phyloP scores from a whole-genome alignment of 2,888 invertebrate species.

The Drosophila buzzatii region DNA sequence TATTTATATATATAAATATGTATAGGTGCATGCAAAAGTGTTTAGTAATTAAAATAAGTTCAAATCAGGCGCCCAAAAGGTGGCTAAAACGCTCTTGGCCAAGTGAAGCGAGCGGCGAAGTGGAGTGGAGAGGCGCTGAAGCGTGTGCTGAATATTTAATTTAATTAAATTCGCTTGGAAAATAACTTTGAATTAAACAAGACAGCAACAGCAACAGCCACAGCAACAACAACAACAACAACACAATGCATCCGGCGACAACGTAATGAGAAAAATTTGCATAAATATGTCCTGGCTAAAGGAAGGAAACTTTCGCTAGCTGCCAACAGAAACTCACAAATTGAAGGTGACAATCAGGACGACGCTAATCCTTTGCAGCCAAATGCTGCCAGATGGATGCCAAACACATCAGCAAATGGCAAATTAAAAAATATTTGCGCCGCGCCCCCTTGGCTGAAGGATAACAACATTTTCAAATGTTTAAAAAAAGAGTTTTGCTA shows the following conservation, averaged over 20 bases:
- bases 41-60: conserved; percentile 67
- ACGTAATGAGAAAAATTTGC: conserved; percentile 78
- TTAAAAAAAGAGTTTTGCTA: conserved; percentile 67
- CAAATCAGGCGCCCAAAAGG: conserved; percentile 46
- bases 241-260: conserved; percentile 45
- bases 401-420: conserved; percentile 43
- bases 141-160: conserved; percentile 77
- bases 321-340: conserved; percentile 25
- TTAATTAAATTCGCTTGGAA: conserved; percentile 79
- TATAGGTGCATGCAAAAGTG: conserved; percentile 36
- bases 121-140: conserved; percentile 20
- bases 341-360: conserved; percentile 56
- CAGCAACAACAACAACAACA: conserved; percentile 25
- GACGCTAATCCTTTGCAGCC: conserved; percentile 66
- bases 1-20: background rate
- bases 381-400: conserved; percentile 73
- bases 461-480: conserved; percentile 78
- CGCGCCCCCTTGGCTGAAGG: conserved; percentile 23
- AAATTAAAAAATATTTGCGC: conserved; percentile 58
- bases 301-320: conserved; percentile 43
- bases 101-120: conserved; percentile 10
- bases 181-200: conserved; percentile 75
- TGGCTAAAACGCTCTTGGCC: conserved; percentile 34
- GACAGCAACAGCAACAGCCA: conserved; percentile 33
- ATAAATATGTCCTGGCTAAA: conserved; percentile 66